Base-by-base conservation (phyloP, 2,888 invertebrate species). In the Polyommatus icarus region DNA sequence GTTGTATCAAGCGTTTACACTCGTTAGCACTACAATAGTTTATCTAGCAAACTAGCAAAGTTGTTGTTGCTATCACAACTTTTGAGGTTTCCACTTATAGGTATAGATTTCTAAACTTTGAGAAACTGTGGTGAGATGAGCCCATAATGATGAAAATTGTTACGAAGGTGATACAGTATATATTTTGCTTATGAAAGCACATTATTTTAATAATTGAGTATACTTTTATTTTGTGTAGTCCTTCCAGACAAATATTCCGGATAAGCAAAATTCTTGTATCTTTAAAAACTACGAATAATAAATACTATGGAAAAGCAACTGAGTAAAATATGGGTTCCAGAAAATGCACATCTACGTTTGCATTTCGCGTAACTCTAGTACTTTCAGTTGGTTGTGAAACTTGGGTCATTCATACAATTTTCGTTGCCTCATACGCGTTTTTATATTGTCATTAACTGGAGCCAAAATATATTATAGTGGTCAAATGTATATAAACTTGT, bases 21-120 rank as follows among this genome's bases (percentile, higher is more conserved):
- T 73, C 46, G 75, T 75, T 75, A 75, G 46, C 75, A 54, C 50
- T 50, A 75, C 54, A 54, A 75, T 54, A 75, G 73, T 73, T 73
- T 46, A 46, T 20, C 15, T 50, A 46, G 50, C 75, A 72, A 72
- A 72, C 40, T 40, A 72, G 18, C 40, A 75, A 29, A 75, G 29
- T 67, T 67, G 67, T 18, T 20, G 24, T 24, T 24, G 24, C 61
- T 12, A 61, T 12, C 24, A 20, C 12, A 61, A 67, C 15, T 32
- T 15, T 67, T 12, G 61, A 24, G 61, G 61, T 61, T 24, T 67
- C 67, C 29, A 24, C 24, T 54, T 54, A 18, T 18, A 18, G 18
- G 1, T 54, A 54, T 54, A 54, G 54, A 54, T 54, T 54, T 6
- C 54, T 61, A 67, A 32, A 29, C 29, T 67, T 29, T 67, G 7